Base-by-base conservation (phyloP, 2,888 invertebrate species). In the Hypena proboscidalis region DNA sequence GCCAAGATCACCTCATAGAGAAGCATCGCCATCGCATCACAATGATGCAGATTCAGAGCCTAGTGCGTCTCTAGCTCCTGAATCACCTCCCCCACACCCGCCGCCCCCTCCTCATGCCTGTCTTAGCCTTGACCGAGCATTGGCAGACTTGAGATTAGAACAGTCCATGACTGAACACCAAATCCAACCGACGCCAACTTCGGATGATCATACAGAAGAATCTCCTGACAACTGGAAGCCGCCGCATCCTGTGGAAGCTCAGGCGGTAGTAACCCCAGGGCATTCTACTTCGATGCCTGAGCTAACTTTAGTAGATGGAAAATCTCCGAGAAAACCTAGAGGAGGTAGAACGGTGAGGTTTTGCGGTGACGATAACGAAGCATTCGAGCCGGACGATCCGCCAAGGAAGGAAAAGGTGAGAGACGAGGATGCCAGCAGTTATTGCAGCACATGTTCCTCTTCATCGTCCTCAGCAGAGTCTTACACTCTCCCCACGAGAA, bases 371-470 rank as follows among this genome's bases (percentile, higher is more conserved):
- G 90, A 90, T 46, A 90, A 90, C 49, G 85, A 80, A 49, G 90
- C 89, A 0, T 90, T 90, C 47, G 90, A 89, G 46, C 90, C 89
- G 0, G 90, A 89, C 52, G 87, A 88, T 43, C 85, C 80, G 4
- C 62, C 63, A 14, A 75, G 85, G 48, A 74, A 77, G 51, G 81
- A 82, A 45, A 80, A 74, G 56, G 70, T 67, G 4, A 52, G 86
- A 33, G 93, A 93, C 30, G 94, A 95, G 3, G 95, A 95, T 70
- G 93, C 93, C 5, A 94, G 94, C 59, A 96, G 96, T 75, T 90
- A 95, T 77, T 95, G 95, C 72, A 98, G 97, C 80, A 97, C 97
- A 23, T 97, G 98, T 7, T 98, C 98, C 58, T 97, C 96, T 0
- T 96, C 96, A 14, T 96, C 96, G 8, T 97, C 97, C 36, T 97